phyloP scores from a whole-genome alignment of 2,888 invertebrate species.

The Agrotis puta region DNA sequence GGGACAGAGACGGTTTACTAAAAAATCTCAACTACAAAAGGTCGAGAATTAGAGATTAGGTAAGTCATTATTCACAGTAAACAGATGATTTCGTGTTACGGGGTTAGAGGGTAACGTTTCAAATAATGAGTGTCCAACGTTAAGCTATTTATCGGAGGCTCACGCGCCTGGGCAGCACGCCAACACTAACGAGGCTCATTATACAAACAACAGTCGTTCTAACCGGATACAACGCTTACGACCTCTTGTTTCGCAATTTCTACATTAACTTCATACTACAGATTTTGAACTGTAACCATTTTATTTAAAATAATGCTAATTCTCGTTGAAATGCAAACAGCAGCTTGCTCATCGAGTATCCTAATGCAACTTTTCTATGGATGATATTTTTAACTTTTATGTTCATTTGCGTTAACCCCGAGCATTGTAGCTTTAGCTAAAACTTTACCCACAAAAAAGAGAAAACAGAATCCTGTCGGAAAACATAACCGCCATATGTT shows the following conservation, averaged over 20 bases:
- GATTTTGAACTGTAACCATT: constrained; percentile 35
- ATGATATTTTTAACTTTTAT: constrained; percentile 18
- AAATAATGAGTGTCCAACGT: constrained; percentile 43
- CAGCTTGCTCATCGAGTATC: constrained; percentile 14
- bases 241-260: constrained; percentile 64
- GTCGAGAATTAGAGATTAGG: neutral
- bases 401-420: constrained; percentile 15
- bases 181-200: constrained; percentile 82
- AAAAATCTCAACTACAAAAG: neutral
- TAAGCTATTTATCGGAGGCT: constrained; percentile 59
- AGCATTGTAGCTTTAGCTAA: constrained; percentile 44
- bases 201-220: constrained; percentile 76
- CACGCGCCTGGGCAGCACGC: constrained; percentile 70
- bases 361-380: constrained; percentile 15
- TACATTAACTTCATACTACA: constrained; percentile 39
- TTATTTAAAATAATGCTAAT: constrained; percentile 30
- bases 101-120: constrained; percentile 34
- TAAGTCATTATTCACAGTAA: constrained; percentile 14
- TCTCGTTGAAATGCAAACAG: constrained; percentile 38
- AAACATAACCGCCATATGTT: constrained; percentile 54
- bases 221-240: constrained; percentile 69
- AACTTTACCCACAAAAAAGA: constrained; percentile 53
- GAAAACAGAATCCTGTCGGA: constrained; percentile 48
- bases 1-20: neutral
- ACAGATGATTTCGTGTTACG: constrained; percentile 11